These are phyloP conservation scores for Drosophila nannoptera DNA, from an alignment of 1,140 invertebrate species.

Conservation along the genomic window DNA sequence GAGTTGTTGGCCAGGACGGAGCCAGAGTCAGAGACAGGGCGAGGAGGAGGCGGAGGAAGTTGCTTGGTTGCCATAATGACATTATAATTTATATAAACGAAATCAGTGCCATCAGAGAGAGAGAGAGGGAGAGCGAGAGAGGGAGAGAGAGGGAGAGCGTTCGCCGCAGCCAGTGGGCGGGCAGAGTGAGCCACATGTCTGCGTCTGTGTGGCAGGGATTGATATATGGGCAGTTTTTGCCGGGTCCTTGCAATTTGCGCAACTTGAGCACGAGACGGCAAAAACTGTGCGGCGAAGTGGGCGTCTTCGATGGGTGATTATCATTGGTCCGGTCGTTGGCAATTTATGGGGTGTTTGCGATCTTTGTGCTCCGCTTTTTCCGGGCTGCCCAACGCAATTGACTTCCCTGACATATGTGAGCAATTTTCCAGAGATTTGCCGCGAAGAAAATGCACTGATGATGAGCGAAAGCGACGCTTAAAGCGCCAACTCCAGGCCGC, in stretches of 20 bases:
- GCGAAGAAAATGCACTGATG: constrained; percentile 51
- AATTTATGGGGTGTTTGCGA: constrained; percentile 63
- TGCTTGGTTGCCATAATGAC: constrained; percentile 77
- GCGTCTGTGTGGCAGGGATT: constrained; percentile 46
- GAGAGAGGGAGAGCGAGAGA: constrained; percentile 10
- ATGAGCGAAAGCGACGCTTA: constrained; percentile 17
- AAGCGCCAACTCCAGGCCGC: constrained; percentile 5
- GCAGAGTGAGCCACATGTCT: constrained; percentile 29
- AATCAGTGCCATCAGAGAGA: constrained; percentile 60
- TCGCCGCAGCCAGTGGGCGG: neutral
- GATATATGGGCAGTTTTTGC: constrained; percentile 65
- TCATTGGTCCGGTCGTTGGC: constrained; percentile 43
- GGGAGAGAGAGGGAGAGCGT: neutral
- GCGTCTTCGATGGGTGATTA: constrained; percentile 48
- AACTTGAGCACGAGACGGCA: constrained; percentile 1
- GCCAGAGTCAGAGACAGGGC: constrained; percentile 2
- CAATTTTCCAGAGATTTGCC: constrained; percentile 72
- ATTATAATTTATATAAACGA: constrained; percentile 79
- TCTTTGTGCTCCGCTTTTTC: constrained; percentile 46
- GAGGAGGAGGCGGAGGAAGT: constrained; percentile 17
- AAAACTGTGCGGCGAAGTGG: constrained; percentile 41
- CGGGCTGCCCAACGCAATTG: constrained; percentile 4
- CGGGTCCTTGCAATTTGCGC: constrained; percentile 24
- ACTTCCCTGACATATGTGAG: constrained; percentile 63
- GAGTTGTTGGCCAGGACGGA: constrained; percentile 9